Evolutionary conservation across 2,797 vertebrate species (phyloP), one percentile per base, ranked within the genome.

Genomic region (Tapirus indicus): DNA sequence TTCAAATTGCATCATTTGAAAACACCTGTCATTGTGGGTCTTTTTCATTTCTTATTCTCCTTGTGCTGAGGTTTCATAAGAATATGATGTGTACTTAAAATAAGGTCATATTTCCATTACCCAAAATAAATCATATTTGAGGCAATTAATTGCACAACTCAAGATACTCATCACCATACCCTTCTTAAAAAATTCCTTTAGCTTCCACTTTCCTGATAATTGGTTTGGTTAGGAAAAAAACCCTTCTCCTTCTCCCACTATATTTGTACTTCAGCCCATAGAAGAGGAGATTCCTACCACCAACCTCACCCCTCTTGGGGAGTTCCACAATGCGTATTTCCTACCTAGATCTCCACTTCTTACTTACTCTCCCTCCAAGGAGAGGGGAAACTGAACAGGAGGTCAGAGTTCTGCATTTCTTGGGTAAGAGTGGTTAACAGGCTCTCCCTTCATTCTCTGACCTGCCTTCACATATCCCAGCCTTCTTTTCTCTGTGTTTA

Each of bases 41-140:
- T 83, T 86, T 97, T 58, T 78, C 38, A 72, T 44, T 75, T 90
- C 66, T 90, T 77, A 82, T 75, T 97, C 92, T 93, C 82, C 88
- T 96, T 93, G 29, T 79, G 66, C 91, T 88, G 71, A 96, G n/a
- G 32, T 88, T 97, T 97, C 78, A 96, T 72, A 94, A 88, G 56
- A 89, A 79, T 80, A 95, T 41, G 7, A 90, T 80, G 47, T 79
- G 56, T 92, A 58, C 78, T 88, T 97, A 96, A 96, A 95, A 96
- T 89, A 90, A 96, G 44, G 32, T 41, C 54, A 41, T 58, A 78
- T 77, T 96, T 86, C n/a, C n/a, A 72, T 83, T 75, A 82, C 13
- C 41, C 72, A 92, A 52, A 91, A 95, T 88, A 95, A 93, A 97
- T 80, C 23, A 85, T 83, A 72, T 93, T 80, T 94, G 17, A 94